These are phyloP conservation scores for Nomada lathburiana DNA, from an alignment of 2,888 invertebrate genomes.

Conservation along the genomic window DNA sequence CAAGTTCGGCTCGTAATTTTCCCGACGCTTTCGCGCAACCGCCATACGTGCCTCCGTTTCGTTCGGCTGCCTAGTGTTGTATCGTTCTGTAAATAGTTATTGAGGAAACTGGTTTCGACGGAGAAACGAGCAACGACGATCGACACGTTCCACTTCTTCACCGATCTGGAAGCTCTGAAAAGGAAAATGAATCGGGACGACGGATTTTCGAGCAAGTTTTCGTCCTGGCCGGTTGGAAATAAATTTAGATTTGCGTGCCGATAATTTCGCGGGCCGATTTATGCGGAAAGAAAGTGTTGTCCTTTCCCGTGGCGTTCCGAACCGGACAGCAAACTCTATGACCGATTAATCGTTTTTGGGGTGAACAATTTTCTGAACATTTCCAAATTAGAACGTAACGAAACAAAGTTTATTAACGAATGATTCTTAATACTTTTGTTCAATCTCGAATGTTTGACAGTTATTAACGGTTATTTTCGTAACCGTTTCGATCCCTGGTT, in stretches of 20 bases:
- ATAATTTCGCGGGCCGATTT: background rate
- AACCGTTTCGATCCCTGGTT: background rate
- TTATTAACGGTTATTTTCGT: no score
- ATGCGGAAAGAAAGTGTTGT: background rate
- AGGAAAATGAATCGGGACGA: background rate
- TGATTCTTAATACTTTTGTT: no score
- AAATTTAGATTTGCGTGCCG: no score
- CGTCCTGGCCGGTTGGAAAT: no score
- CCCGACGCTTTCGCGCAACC: conserved; percentile 6
- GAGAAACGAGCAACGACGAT: background rate
- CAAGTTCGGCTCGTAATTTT: conserved; percentile 60
- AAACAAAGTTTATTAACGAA: no score
- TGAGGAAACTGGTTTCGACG: conserved; percentile 3
- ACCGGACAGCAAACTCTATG: no score
- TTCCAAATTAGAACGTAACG: no score
- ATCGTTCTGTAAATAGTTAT: conserved; percentile 29
- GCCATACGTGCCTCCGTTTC: background rate
- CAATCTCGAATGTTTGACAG: no score
- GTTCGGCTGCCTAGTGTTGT: background rate
- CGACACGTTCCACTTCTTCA: conserved; percentile 1
- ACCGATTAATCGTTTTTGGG: no score
- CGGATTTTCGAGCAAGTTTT: background rate
- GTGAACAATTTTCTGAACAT: no score
- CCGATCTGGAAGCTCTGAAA: background rate
- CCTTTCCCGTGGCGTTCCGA: no score